phyloP scores from a whole-genome alignment of 2,113 vertebrate genomes.

The Cyphomyrus discorhynchus region DNA sequence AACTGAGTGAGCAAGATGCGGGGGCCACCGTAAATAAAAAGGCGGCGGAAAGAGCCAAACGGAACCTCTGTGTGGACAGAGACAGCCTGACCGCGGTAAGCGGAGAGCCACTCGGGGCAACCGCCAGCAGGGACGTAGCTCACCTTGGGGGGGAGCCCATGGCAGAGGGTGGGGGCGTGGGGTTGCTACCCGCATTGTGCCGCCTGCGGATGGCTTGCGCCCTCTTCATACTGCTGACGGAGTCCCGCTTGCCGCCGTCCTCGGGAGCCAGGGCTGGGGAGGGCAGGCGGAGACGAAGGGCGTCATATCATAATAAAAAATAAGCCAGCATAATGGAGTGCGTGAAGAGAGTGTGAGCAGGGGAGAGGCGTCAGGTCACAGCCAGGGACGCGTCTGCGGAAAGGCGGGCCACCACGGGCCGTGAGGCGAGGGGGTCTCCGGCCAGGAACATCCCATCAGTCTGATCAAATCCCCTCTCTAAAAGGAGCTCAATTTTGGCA shows the following conservation, averaged over 20 bases:
- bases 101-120: neutral
- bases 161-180: slow-evolving; percentile 77
- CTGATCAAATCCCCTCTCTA: neutral
- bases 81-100: neutral
- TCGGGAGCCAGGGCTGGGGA: slow-evolving; percentile 50
- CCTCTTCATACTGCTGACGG: slow-evolving; percentile 71
- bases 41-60: neutral
- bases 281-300: neutral
- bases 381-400: neutral
- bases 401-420: neutral
- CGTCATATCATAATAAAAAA: neutral
- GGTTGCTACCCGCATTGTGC: slow-evolving; percentile 84
- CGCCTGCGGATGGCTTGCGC: slow-evolving; percentile 78
- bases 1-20: neutral
- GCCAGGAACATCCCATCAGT: neutral
- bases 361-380: neutral
- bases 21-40: neutral
- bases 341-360: neutral
- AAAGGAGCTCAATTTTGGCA: neutral
- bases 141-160: slow-evolving; percentile 85
- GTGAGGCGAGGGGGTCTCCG: neutral
- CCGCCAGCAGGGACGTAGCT: neutral
- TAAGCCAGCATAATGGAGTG: neutral
- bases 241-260: slow-evolving; percentile 66
- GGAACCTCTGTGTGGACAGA: neutral